Percentiles rank a stretch among this genome's conserved stretches.
These are phyloP conservation scores for Chaetoderma sp. DNA, from an alignment of 2,888 invertebrate species.

Conservation along the genomic window DNA sequence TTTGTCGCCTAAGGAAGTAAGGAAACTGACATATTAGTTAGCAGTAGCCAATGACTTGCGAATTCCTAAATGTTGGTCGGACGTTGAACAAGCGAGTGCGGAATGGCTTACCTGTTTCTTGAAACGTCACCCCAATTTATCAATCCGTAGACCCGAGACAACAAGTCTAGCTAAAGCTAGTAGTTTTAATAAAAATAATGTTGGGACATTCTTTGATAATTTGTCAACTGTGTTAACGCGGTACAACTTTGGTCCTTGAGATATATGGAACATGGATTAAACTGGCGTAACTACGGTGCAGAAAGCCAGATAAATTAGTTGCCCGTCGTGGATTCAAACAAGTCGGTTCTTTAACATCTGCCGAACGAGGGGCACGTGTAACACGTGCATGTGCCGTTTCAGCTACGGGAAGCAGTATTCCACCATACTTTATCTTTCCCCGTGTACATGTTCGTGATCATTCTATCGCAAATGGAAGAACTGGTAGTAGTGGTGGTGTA, in stretches of 20 bases:
- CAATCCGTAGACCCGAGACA: conserved; percentile 12
- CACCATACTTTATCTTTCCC: conserved; percentile 32
- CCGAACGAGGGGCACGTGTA: conserved; percentile 16
- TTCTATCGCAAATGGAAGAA: conserved; percentile 22
- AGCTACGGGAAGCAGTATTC: conserved; percentile 22
- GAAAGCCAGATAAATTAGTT: conserved; percentile 9
- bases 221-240: conserved; percentile 6
- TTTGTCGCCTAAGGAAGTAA: no score
- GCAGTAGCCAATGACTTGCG: no score
- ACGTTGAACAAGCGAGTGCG: no score
- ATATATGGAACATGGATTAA: conserved; percentile 9
- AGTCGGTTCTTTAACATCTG: not conserved
- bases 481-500: conserved; percentile 19
- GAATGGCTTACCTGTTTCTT: no score
- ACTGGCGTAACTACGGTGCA: not conserved
- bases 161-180: conserved; percentile 11
- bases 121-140: no score
- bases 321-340: not conserved
- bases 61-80: no score
- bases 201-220: conserved; percentile 15
- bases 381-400: conserved; percentile 21
- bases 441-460: conserved; percentile 13
- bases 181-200: conserved; percentile 8
- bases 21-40: no score
- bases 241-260: not conserved